These are phyloP conservation scores for Zaprionus davidi DNA, from an alignment of 1,140 invertebrate genomes.

Conservation along the genomic window DNA sequence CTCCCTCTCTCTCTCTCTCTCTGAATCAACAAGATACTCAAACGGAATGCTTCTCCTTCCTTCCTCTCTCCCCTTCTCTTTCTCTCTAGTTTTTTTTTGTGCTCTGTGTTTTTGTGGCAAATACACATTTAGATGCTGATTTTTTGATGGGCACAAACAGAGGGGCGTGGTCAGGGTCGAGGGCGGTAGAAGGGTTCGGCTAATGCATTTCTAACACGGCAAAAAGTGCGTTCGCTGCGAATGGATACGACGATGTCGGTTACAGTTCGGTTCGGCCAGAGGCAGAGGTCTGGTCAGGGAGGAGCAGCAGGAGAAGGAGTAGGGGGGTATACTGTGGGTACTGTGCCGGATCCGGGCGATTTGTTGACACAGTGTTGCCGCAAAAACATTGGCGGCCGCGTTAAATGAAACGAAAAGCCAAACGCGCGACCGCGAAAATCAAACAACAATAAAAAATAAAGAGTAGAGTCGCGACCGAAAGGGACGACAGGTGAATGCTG, in stretches of 20 bases:
- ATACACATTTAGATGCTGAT: constrained; percentile 38
- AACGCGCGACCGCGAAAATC: constrained; percentile 79
- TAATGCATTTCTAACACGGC: constrained; percentile 65
- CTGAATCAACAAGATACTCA: constrained; percentile 23
- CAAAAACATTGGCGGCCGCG: constrained; percentile 74
- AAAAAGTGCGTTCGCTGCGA: constrained; percentile 48
- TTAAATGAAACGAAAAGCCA: constrained; percentile 81
- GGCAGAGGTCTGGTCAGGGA: not conserved
- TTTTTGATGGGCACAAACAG: constrained; percentile 24
- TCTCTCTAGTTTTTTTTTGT: not conserved
- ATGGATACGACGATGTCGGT: not conserved
- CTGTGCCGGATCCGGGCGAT: constrained; percentile 29
- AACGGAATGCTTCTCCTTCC: not conserved
- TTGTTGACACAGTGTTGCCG: constrained; percentile 70
- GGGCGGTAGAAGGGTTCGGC: not conserved
- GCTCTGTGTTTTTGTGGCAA: constrained; percentile 11
- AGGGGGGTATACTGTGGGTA: not conserved
- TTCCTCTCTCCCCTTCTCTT: not conserved
- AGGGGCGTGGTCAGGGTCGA: not conserved
- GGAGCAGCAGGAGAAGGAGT: no score
- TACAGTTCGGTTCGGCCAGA: not conserved
- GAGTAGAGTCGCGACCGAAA: not conserved
- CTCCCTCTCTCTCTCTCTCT: no score
- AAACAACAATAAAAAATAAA: constrained; percentile 82
- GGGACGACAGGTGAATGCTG: constrained; percentile 8